phyloP scores from a whole-genome alignment of 2,113 vertebrate species.

The Ptilonorhynchus violaceus region DNA sequence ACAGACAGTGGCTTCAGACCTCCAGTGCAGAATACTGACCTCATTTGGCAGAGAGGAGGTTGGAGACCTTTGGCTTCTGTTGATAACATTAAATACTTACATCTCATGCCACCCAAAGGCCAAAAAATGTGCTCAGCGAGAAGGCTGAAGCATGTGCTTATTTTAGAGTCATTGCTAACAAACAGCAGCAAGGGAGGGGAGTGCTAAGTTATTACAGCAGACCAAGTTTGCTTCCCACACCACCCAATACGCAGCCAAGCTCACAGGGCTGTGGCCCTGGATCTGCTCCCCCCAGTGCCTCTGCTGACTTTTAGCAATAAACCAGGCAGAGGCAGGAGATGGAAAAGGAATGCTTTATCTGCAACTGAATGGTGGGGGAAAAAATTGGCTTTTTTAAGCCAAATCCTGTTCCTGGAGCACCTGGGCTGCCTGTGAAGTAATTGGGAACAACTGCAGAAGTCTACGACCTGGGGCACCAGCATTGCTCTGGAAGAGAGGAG shows the following conservation, averaged over 20 bases:
- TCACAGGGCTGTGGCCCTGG: neutral
- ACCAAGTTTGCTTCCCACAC: neutral
- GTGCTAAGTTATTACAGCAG: neutral
- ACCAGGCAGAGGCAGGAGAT: neutral
- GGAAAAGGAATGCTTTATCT: neutral
- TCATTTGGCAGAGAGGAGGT: neutral
- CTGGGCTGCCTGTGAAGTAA: neutral
- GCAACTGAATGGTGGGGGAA: neutral
- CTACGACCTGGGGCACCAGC: neutral
- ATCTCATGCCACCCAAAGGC: neutral
- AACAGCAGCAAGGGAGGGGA: neutral
- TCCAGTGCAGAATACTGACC: neutral
- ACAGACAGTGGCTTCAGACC: neutral
- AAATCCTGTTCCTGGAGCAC: neutral
- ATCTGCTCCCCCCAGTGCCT: neutral
- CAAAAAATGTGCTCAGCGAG: neutral
- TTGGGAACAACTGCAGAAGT: neutral
- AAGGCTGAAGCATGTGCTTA: neutral
- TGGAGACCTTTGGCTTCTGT: neutral
- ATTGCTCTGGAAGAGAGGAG: neutral
- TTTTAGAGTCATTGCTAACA: neutral
- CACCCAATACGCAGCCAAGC: rapidly evolving
- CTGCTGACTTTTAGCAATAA: neutral
- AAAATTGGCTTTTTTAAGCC: neutral
- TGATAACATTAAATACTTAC: neutral